Conservation (phyloP, 2,113 vertebrate genomes). For the Sigmodon hispidus region DNA sequence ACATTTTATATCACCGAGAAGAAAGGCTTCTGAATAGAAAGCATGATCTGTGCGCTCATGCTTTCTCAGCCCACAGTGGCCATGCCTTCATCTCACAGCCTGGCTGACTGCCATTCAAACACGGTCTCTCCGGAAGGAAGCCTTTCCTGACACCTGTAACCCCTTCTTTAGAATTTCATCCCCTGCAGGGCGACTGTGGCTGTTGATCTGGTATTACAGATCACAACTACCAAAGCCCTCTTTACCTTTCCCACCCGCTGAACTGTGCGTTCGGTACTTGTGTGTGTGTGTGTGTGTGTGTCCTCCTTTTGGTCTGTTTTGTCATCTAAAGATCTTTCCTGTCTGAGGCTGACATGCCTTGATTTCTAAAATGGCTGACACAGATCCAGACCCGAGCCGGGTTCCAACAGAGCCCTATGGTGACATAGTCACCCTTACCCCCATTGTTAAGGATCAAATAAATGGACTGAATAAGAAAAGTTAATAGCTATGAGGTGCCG, state of each 20-base stretch:
- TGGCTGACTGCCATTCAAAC: background rate
- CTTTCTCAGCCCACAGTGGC: background rate
- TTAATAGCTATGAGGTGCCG: slow-evolving; percentile 12
- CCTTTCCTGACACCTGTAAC: slow-evolving; percentile 64
- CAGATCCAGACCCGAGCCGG: background rate
- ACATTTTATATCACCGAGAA: slow-evolving; percentile 3
- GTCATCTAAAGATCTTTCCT: slow-evolving; percentile 10
- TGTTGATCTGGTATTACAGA: background rate
- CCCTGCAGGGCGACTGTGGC: background rate
- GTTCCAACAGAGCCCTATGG: background rate
- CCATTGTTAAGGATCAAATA: background rate
- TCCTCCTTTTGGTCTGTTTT: slow-evolving; percentile 22
- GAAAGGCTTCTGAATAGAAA: background rate
- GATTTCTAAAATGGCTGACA: slow-evolving; percentile 71
- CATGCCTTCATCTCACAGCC: background rate
- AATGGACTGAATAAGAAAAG: background rate
- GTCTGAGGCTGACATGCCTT: slow-evolving; percentile 13
- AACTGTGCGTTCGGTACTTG: background rate
- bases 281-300: background rate
- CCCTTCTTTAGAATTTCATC: background rate
- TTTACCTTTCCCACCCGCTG: background rate
- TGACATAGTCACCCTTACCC: background rate
- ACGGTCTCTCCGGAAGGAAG: background rate
- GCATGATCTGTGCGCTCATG: background rate
- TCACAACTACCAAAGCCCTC: background rate